phyloP scores from a whole-genome alignment of 2,113 vertebrate species.

The Ptilorrhoa leucosticta region DNA sequence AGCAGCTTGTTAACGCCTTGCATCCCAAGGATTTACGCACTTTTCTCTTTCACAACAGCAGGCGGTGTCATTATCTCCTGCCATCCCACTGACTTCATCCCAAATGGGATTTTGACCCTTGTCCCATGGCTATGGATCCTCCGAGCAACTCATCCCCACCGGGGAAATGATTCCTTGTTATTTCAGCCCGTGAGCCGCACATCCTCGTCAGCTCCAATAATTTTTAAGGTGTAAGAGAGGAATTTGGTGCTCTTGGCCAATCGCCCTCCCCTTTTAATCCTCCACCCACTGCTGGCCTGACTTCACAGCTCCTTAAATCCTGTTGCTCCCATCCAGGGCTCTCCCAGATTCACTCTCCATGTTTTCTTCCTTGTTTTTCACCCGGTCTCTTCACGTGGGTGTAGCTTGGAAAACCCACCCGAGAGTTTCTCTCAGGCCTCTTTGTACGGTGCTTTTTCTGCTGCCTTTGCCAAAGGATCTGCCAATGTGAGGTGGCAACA shows the following conservation, averaged over 20 bases:
- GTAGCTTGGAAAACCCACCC: neutral
- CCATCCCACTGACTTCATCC: neutral
- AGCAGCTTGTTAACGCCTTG: neutral
- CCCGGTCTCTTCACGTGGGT: accelerated
- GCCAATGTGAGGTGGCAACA: neutral
- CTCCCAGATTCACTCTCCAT: neutral
- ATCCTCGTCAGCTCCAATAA: neutral
- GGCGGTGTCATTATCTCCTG: neutral
- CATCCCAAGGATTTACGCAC: neutral
- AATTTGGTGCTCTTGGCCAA: neutral
- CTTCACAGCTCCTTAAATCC: neutral
- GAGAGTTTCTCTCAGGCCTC: neutral
- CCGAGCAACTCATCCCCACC: neutral
- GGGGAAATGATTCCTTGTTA: neutral
- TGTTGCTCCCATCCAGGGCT: accelerated
- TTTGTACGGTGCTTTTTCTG: accelerated
- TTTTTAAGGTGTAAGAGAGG: neutral
- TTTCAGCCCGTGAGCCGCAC: neutral
- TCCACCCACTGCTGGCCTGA: neutral
- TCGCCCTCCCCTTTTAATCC: neutral
- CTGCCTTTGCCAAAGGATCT: neutral
- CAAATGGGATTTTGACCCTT: neutral
- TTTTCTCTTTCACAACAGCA: neutral
- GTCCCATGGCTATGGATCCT: neutral
- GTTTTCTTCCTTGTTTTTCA: neutral